A percentile compares a stretch with the other conserved stretches of the same genome.
These are phyloP conservation scores for Heliocidaris tuberculata DNA, from an alignment of 35 echinoderm and acorn worm species.

Conservation along the genomic window DNA sequence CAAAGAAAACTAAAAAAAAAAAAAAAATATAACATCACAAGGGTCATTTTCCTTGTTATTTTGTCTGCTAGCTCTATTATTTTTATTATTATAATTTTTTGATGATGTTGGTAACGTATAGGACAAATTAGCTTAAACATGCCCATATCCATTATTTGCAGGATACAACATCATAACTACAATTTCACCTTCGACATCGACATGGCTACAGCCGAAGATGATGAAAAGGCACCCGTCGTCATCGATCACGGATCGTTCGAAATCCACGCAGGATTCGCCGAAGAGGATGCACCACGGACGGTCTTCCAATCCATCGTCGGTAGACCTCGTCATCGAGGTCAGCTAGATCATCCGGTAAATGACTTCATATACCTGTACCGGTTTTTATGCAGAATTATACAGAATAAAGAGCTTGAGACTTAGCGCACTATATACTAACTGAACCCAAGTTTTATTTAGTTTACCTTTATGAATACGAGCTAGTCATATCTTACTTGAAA, in stretches of 20 bases:
- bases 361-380: background rate
- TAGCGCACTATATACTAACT: background rate
- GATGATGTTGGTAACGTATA: too few species aligned
- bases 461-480: background rate
- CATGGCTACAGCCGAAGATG: background rate
- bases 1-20: too few species aligned
- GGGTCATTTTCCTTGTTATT: too few species aligned
- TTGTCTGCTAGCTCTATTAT: too few species aligned
- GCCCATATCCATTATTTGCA: too few species aligned
- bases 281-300: background rate
- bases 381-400: background rate
- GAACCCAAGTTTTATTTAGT: background rate
- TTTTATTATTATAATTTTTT: too few species aligned
- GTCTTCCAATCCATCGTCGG: conserved; percentile 1
- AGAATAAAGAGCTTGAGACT: background rate
- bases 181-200: background rate
- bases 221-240: background rate
- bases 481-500: too few species aligned
- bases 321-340: background rate
- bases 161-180: background rate
- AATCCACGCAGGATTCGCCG: background rate
- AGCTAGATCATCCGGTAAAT: background rate
- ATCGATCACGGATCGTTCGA: conserved; percentile 3
- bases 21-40: too few species aligned
- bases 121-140: too few species aligned